Evolutionary conservation across 1,140 invertebrate genomes (phyloP), one percentile per base, ranked within the genome.

Genomic region (Neodiprion lecontei): DNA sequence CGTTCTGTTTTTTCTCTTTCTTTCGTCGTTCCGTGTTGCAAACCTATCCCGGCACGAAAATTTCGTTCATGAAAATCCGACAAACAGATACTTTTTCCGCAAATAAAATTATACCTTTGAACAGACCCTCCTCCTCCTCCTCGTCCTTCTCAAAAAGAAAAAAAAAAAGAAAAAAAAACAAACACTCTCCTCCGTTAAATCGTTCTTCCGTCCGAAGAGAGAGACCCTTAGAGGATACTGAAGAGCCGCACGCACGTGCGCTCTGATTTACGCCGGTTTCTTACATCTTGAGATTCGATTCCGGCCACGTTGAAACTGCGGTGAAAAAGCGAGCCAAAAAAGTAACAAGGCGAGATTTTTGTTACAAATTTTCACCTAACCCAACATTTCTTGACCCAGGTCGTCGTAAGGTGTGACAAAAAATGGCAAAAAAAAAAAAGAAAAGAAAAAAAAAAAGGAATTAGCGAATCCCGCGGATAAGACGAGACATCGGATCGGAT

Each of bases 1-100:
- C 77, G 74, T 69, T 73, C 72, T 72, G 72, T 72, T 74, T 73
- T 53, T 70, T 69, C 72, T 70, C 49, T 70, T 68, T 21, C 21
- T 68, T 68, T 21, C 67, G 1, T 68, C 67, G 28, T 10, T 10
- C 67, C 10, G 28, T 21, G 67, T 17, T 14, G n/a, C 67, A 68
- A 68, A 17, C 28, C n/a, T 68, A 40, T 5, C 28, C 28, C 28
- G 2, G 28, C 5, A 40, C 1, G 5, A 40, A 40, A 40, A 40
- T 3, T 40, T 40, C 28, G 28, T 40, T 2, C 28, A 40, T 2
- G 1, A 5, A 40, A 40, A 40, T 40, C 28, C 28, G 5, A 40
- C 28, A 5, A 1, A 40, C 5, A 28, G 10, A 68, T 1, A 21
- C 28, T 5, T 40, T 40, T 40, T 40, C 0, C 28, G 28, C 28